A percentile compares a stretch with the other conserved stretches of the same genome.
phyloP scores from a whole-genome alignment of 2,797 vertebrate species.

The Squalus acanthias region DNA sequence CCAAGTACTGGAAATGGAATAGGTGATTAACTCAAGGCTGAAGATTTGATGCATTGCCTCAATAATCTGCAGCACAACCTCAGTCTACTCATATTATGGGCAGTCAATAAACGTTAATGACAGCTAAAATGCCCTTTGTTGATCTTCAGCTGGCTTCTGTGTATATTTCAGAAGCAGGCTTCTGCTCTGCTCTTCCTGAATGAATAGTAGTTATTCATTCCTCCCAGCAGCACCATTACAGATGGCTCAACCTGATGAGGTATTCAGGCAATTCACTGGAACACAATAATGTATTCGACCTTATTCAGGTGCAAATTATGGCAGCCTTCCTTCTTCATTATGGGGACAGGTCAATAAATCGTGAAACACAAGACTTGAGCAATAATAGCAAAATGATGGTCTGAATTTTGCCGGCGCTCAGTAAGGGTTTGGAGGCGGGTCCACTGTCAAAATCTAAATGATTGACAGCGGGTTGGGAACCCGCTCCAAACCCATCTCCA shows the following conservation, averaged over 20 bases:
- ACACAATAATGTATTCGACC: neutral
- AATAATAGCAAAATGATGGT: neutral
- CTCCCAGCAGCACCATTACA: neutral
- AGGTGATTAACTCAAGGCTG: neutral
- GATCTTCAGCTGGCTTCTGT: slow-evolving; percentile 1
- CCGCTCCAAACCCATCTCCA: no score
- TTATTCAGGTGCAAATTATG: neutral
- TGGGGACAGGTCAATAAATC: neutral
- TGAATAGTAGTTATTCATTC: neutral
- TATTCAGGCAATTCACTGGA: neutral
- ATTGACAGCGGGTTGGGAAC: no score
- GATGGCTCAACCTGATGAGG: neutral
- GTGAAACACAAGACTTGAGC: neutral
- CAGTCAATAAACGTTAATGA: neutral
- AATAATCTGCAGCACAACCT: neutral
- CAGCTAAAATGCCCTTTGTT: neutral
- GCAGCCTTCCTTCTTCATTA: neutral
- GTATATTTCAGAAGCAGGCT: neutral
- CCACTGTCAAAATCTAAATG: no score
- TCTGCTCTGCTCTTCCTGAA: neutral
- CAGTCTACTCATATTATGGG: neutral
- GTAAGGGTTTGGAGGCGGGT: no score
- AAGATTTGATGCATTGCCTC: neutral
- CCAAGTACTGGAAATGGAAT: neutral
- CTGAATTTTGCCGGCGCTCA: no score